Percentiles rank a stretch among this genome's conserved stretches.
Conservation (phyloP, 2,113 vertebrate species). For the Burhinus oedicnemus region DNA sequence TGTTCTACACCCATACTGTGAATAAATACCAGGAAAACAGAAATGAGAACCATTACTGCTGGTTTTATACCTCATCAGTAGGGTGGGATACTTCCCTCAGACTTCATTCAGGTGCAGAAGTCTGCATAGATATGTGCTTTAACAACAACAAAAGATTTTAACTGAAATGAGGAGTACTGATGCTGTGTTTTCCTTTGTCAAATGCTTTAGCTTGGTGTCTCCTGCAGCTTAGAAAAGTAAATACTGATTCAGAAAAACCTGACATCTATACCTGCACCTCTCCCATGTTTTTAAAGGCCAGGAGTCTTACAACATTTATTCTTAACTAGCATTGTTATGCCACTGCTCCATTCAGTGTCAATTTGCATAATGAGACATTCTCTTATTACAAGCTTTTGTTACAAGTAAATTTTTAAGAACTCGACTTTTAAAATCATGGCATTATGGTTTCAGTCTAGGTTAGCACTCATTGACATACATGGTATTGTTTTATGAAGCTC, state of each 20-base stretch:
- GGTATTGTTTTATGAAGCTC: background rate
- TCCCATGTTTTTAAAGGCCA: background rate
- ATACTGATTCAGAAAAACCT: background rate
- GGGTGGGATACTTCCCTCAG: background rate
- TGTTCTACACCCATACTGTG: background rate
- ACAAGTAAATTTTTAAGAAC: background rate
- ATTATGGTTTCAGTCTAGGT: background rate
- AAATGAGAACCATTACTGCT: background rate
- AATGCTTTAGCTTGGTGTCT: background rate
- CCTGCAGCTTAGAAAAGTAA: background rate
- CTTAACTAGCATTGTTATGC: background rate
- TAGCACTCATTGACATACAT: background rate
- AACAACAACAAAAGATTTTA: background rate
- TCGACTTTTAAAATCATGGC: background rate
- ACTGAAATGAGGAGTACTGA: background rate
- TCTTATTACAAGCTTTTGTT: background rate
- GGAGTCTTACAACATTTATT: background rate
- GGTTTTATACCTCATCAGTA: background rate
- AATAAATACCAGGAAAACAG: background rate
- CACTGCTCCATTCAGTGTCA: background rate
- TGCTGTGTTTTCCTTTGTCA: background rate
- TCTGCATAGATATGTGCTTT: background rate
- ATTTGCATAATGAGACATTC: background rate
- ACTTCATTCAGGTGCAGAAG: background rate
- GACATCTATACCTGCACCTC: background rate